phyloP scores from a whole-genome alignment of 2,888 invertebrate genomes.

The Ennomos fuscantarius region DNA sequence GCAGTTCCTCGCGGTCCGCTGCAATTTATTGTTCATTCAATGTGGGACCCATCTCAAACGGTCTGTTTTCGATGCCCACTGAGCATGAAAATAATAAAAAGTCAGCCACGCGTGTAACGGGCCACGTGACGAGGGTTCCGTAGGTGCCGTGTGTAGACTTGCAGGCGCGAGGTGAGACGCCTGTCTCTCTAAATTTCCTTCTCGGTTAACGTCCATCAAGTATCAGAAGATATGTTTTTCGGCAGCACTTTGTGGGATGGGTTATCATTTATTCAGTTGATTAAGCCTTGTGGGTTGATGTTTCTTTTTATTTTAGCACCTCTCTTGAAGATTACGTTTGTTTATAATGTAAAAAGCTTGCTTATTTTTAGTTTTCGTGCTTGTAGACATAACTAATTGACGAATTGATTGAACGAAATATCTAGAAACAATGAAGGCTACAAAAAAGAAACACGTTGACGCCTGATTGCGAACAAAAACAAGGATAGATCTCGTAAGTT shows the following conservation, averaged over 20 bases:
- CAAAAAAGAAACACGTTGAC: not conserved
- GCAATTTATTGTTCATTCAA: slow-evolving; percentile 34
- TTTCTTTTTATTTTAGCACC: slow-evolving; percentile 14
- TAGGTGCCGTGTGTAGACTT: slow-evolving; percentile 29
- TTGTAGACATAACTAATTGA: too few relatives aligned
- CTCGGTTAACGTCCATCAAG: slow-evolving; percentile 29
- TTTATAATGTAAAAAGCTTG: slow-evolving; percentile 4
- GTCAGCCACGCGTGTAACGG: slow-evolving; percentile 36
- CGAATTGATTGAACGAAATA: too few relatives aligned
- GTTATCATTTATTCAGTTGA: slow-evolving; percentile 29
- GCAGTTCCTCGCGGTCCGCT: slow-evolving; percentile 10
- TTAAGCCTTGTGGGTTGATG: slow-evolving; percentile 11
- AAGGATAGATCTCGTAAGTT: not conserved
- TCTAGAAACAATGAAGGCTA: too few relatives aligned
- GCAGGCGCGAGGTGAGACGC: slow-evolving; percentile 22
- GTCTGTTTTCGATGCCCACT: slow-evolving; percentile 33
- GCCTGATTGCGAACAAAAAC: not conserved
- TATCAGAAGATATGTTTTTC: slow-evolving; percentile 15
- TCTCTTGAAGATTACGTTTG: slow-evolving; percentile 13
- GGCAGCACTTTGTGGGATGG: slow-evolving; percentile 14
- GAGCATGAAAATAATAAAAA: slow-evolving; percentile 43
- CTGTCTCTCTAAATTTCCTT: slow-evolving; percentile 25
- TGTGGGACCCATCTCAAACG: slow-evolving; percentile 32
- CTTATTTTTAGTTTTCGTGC: not conserved
- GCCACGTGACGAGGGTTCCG: slow-evolving; percentile 39